Conservation (phyloP, 2,113 vertebrate species). For the Apteryx mantelli region DNA sequence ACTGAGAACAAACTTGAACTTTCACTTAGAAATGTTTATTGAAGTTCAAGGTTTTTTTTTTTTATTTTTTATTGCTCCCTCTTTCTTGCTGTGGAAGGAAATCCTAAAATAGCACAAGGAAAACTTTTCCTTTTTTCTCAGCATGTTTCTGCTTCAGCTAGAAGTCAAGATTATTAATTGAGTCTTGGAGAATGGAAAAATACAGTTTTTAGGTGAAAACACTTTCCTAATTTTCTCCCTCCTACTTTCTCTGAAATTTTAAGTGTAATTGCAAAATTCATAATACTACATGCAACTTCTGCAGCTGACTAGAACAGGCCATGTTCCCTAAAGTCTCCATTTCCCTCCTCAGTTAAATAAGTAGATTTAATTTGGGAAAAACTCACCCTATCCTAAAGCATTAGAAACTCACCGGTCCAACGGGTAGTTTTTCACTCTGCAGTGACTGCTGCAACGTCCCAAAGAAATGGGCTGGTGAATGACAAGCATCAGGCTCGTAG, state of each 20-base stretch:
- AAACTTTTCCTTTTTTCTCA: conserved; percentile 30
- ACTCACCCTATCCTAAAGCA: background rate
- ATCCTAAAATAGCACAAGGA: conserved; percentile 46
- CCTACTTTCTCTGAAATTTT: background rate
- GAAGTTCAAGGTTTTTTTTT: background rate
- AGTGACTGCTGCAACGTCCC: background rate
- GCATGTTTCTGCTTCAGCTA: conserved; percentile 16
- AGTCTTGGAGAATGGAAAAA: background rate
- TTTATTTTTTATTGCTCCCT: conserved; percentile 1
- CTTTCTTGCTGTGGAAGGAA: conserved; percentile 51
- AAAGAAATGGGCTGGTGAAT: background rate
- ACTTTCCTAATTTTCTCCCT: background rate
- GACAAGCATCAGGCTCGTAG: background rate
- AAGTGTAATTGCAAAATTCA: background rate
- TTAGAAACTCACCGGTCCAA: background rate
- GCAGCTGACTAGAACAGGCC: background rate
- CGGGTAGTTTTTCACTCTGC: background rate
- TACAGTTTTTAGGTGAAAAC: background rate
- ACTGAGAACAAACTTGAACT: background rate
- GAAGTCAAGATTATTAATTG: background rate
- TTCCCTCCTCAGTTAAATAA: background rate
- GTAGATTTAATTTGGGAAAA: conserved; percentile 9
- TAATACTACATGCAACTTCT: background rate
- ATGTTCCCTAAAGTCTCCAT: background rate
- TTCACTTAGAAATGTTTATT: conserved; percentile 30